Base-by-base conservation (phyloP, 2,113 vertebrate genomes). In the Aldabrachelys gigantea region DNA sequence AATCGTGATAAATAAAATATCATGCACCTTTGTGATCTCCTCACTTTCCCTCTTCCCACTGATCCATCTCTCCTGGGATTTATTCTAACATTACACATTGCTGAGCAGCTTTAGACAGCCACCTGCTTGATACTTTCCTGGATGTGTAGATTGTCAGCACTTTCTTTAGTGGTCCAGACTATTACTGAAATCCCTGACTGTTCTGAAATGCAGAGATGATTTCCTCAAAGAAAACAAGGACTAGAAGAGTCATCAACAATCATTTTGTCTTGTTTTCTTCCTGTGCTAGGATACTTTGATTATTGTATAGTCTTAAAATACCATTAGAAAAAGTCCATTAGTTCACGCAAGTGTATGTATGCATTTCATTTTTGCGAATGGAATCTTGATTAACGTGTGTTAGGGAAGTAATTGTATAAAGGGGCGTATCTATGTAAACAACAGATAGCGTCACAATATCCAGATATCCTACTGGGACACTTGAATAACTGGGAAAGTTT, bases 21-120 rank as follows among this genome's bases (percentile, higher is more conserved):
- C 4, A 1, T 84, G 27, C 2, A 27, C 27, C n/a, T 38, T 80
- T 69, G 35, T 81, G 78, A 7, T 12, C 83, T 25, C 50, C 13
- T 83, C 78, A 6, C 84, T 90, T 2, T 0, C 82, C 57, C 54
- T 78, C 91, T 94, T 96, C 88, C 53, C 87, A 49, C 50, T 29
- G 24, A 35, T 87, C 41, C 11, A 0, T 94, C 84, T 69, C 35
- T 91, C 65, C 83, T 95, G 90, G 56, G 0, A 0, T 89, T 93
- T 65, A 65, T 65, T 72, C 85, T 91, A 87, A 52, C 79, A 19
- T 59, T 86, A 38, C n/a, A 95, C 93, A 94, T 96, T 95, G 83
- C 93, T 86, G 87, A 82, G 69, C 0, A 0, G 8, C 49, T 92
- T 89, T 89, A 53, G 4, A 91, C 89, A 89, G 79, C 95, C 91